Evolutionary conservation across 2,113 vertebrate species (phyloP).

Genomic region (Lethenteron camtschaticum): DNA sequence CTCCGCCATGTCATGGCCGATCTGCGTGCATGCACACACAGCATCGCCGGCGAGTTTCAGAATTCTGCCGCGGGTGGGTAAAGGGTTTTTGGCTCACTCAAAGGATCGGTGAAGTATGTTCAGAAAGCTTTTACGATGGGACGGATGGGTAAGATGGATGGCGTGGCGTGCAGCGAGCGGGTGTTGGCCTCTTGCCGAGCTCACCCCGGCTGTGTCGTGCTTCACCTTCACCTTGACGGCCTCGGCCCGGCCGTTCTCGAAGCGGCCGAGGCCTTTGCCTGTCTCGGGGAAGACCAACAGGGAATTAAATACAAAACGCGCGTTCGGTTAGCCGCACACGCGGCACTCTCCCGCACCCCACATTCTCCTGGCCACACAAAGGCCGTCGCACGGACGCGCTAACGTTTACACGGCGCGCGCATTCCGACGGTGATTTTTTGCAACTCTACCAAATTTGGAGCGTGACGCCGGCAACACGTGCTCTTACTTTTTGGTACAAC

Average conservation of each 20-base stretch:
- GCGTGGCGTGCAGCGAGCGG: no score
- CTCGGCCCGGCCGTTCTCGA: conserved; percentile 45
- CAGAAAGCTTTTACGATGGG: neutral
- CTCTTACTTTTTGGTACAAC: no score
- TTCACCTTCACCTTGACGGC: conserved; percentile 65
- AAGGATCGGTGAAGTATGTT: neutral
- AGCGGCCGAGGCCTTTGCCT: conserved; percentile 61
- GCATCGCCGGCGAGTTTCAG: neutral
- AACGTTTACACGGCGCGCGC: no score
- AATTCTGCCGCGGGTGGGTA: neutral
- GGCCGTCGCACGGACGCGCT: no score
- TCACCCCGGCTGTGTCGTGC: conserved; percentile 54
- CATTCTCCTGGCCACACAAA: no score
- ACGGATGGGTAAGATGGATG: neutral
- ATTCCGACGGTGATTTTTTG: no score
- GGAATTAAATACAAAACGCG: no score
- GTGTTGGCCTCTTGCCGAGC: conserved; percentile 9
- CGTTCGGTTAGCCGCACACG: no score
- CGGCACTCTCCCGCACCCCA: no score
- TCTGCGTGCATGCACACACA: conserved; percentile 20
- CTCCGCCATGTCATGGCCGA: conserved; percentile 53
- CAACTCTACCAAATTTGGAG: no score
- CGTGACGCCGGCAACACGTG: no score
- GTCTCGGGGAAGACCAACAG: neutral
- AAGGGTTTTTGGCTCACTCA: neutral